These are phyloP conservation scores for Drosophila sproati DNA, from an alignment of 1,140 invertebrate genomes.

Conservation along the genomic window DNA sequence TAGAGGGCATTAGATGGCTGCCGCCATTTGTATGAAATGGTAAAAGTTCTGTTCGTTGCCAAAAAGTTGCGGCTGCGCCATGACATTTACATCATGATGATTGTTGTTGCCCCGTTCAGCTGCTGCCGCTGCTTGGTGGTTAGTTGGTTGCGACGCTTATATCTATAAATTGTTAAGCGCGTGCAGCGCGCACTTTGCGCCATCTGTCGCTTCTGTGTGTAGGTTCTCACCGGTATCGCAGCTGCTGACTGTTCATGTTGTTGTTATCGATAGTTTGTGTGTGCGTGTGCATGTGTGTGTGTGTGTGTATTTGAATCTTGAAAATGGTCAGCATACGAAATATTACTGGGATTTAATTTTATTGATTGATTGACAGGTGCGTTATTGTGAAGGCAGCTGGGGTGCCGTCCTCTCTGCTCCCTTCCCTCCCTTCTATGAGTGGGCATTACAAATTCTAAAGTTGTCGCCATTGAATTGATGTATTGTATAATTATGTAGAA, in stretches of 20 bases:
- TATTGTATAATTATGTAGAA: conserved; percentile 16
- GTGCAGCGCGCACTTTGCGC: conserved; percentile 96
- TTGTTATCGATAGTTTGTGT: neutral
- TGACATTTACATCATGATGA: too few species aligned
- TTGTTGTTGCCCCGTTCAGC: conserved; percentile 92
- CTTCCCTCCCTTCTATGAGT: conserved; percentile 11
- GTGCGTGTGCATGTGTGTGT: neutral
- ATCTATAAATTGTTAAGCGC: conserved; percentile 95
- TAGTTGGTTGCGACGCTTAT: conserved; percentile 88
- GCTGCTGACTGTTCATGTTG: neutral
- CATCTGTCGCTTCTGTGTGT: conserved; percentile 89
- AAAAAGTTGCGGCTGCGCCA: conserved; percentile 22
- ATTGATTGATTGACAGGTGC: conserved; percentile 19
- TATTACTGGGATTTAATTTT: neutral
- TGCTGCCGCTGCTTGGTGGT: conserved; percentile 92
- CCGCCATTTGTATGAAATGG: neutral
- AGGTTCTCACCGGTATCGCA: conserved; percentile 82
- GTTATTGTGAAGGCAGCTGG: neutral
- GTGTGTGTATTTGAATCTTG: neutral
- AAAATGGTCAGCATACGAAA: too few species aligned
- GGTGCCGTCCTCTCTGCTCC: neutral
- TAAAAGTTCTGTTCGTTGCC: conserved; percentile 38
- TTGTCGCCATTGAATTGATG: neutral
- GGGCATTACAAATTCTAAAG: conserved; percentile 31
- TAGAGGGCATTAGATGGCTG: conserved; percentile 3